phyloP scores from a whole-genome alignment of 1,140 invertebrate genomes.

The Euborellia annulipes region DNA sequence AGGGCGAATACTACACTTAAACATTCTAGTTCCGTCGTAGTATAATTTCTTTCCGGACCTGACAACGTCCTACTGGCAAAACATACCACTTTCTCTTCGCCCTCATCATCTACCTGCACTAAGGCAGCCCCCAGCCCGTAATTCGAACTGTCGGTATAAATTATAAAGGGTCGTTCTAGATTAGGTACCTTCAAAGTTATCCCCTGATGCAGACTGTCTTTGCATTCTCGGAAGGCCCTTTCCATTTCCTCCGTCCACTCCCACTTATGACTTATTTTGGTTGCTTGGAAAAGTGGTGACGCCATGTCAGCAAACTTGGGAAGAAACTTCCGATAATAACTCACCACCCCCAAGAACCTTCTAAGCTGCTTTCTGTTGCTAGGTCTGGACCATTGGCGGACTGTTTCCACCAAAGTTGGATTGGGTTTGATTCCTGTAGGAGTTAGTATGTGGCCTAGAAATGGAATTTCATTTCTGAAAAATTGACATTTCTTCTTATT shows the following conservation, averaged over 20 bases:
- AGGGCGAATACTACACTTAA: constrained; percentile 25
- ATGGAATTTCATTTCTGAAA: constrained; percentile 21
- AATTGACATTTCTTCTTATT: constrained; percentile 24
- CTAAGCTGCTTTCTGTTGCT: constrained; percentile 24
- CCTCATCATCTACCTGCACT: not conserved
- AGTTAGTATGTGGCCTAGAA: constrained; percentile 24
- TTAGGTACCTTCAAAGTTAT: constrained; percentile 17
- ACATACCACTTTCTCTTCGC: constrained; percentile 1
- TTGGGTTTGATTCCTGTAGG: constrained; percentile 22
- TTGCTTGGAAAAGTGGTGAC: constrained; percentile 16
- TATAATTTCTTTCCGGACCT: constrained; percentile 20
- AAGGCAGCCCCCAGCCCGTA: constrained; percentile 1
- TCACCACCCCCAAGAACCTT: constrained; percentile 26
- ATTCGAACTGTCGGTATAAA: constrained; percentile 9
- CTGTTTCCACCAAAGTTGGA: constrained; percentile 21
- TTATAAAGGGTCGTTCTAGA: constrained; percentile 14
- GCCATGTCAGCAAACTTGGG: constrained; percentile 16
- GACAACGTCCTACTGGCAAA: constrained; percentile 19
- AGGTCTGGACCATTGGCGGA: constrained; percentile 19
- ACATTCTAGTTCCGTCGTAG: constrained; percentile 27
- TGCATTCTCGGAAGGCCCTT: constrained; percentile 17
- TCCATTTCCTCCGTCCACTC: constrained; percentile 17
- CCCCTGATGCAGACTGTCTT: constrained; percentile 13
- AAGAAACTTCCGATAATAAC: constrained; percentile 23
- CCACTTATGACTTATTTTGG: constrained; percentile 18